A percentile compares a stretch with the other conserved stretches of the same genome.
phyloP scores from a whole-genome alignment of 2,888 invertebrate species.

The Drosophila austrosaltans region DNA sequence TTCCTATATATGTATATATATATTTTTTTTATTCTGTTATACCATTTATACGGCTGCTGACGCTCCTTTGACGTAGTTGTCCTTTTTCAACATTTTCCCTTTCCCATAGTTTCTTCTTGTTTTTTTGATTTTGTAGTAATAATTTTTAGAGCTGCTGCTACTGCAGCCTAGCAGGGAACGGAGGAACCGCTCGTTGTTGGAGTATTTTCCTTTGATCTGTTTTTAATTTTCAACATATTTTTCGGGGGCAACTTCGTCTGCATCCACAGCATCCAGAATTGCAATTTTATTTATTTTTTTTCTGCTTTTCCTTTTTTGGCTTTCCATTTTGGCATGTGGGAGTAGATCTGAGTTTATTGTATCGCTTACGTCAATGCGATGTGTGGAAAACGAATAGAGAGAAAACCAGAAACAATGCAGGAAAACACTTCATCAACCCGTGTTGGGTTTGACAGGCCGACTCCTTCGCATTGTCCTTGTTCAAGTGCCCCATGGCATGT shows the following conservation, averaged over 20 bases:
- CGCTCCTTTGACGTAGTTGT: conserved; percentile 62
- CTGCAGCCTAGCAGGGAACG: conserved; percentile 23
- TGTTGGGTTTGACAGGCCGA: conserved; percentile 65
- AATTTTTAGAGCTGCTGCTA: conserved; percentile 59
- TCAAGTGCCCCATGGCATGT: conserved; percentile 59
- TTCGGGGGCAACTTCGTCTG: conserved; percentile 38
- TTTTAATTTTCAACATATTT: conserved; percentile 73
- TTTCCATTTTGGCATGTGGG: conserved; percentile 30
- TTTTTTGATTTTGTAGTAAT: conserved; percentile 54
- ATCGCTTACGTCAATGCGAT: conserved; percentile 47
- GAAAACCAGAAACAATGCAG: conserved; percentile 58
- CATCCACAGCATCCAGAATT: conserved; percentile 21
- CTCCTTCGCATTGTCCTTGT: conserved; percentile 63
- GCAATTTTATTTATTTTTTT: conserved; percentile 18
- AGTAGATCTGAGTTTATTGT: conserved; percentile 47
- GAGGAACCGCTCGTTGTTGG: conserved; percentile 49
- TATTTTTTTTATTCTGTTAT: conserved; percentile 17
- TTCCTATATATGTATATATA: too few species aligned
- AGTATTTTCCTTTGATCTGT: conserved; percentile 73
- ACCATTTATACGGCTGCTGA: conserved; percentile 31
- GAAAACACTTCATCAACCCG: conserved; percentile 69
- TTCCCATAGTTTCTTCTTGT: conserved; percentile 27
- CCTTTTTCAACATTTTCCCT: conserved; percentile 53
- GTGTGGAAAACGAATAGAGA: background rate
- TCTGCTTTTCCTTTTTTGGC: too few species aligned